Conservation (phyloP, 2,113 vertebrate species). For the Melanerpes aurifrons region DNA sequence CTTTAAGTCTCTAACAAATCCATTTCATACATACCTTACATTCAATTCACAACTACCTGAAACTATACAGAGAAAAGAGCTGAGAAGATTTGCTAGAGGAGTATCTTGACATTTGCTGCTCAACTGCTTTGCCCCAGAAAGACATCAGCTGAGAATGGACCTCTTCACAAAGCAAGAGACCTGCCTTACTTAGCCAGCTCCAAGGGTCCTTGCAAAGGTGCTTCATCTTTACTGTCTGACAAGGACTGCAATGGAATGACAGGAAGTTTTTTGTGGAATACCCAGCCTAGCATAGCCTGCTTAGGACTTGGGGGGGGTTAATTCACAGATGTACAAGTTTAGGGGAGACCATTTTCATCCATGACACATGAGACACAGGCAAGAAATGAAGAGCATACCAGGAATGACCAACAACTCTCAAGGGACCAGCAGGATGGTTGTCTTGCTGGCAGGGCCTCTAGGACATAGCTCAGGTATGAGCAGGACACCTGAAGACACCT, state of each 20-base stretch:
- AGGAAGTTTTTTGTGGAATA: neutral
- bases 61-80: neutral
- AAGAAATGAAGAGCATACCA: neutral
- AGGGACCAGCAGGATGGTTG: neutral
- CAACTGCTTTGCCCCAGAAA: neutral
- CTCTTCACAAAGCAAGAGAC: neutral
- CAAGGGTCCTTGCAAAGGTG: neutral
- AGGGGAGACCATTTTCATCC: neutral
- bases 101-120: neutral
- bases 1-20: neutral
- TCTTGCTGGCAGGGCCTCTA: neutral
- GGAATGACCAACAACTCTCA: neutral
- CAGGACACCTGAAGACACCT: neutral
- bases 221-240: neutral
- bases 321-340: neutral
- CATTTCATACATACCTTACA: neutral
- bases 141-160: neutral
- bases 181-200: neutral
- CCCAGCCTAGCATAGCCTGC: neutral
- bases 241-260: neutral
- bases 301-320: neutral
- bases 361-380: fast-evolving
- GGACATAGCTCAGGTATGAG: neutral
- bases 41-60: neutral
- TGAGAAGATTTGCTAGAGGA: neutral